These are phyloP conservation scores for Atrina japonica DNA, from an alignment of 2,888 invertebrate species.

Conservation along the genomic window DNA sequence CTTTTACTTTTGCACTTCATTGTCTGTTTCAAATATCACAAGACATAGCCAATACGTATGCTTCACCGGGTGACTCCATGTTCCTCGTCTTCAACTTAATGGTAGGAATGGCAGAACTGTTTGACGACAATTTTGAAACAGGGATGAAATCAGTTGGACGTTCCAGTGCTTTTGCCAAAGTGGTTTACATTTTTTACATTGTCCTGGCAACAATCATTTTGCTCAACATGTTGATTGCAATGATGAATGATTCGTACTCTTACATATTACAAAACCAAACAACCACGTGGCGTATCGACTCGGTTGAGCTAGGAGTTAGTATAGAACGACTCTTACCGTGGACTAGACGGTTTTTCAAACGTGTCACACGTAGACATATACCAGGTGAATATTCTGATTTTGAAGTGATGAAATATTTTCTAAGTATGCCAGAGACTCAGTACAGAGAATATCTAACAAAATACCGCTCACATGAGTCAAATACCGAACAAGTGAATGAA, in stretches of 20 bases:
- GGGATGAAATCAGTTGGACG: conserved; percentile 59
- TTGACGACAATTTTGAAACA: conserved; percentile 63
- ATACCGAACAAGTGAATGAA: too few species aligned
- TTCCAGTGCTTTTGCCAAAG: conserved; percentile 57
- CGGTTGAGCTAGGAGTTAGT: conserved; percentile 73
- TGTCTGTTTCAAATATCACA: conserved; percentile 69
- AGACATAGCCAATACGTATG: conserved; percentile 55
- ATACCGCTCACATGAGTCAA: too few species aligned
- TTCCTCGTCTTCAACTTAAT: conserved; percentile 77
- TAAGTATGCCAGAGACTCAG: too few species aligned
- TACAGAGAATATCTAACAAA: too few species aligned
- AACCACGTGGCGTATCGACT: conserved; percentile 75
- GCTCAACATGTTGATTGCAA: conserved; percentile 75
- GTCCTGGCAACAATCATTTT: conserved; percentile 71
- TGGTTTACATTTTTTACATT: conserved; percentile 75
- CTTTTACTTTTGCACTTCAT: conserved; percentile 77
- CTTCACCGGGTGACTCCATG: conserved; percentile 65
- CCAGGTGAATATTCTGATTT: conserved; percentile 13
- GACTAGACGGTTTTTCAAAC: background rate
- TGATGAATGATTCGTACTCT: conserved; percentile 77
- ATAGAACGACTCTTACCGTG: conserved; percentile 67
- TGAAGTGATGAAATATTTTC: conserved; percentile 17
- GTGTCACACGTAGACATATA: conserved; percentile 1
- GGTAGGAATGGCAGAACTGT: conserved; percentile 76
- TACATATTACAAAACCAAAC: conserved; percentile 67